Evolutionary conservation across 2,113 vertebrate genomes (phyloP).

Genomic region (Leptosomus discolor): DNA sequence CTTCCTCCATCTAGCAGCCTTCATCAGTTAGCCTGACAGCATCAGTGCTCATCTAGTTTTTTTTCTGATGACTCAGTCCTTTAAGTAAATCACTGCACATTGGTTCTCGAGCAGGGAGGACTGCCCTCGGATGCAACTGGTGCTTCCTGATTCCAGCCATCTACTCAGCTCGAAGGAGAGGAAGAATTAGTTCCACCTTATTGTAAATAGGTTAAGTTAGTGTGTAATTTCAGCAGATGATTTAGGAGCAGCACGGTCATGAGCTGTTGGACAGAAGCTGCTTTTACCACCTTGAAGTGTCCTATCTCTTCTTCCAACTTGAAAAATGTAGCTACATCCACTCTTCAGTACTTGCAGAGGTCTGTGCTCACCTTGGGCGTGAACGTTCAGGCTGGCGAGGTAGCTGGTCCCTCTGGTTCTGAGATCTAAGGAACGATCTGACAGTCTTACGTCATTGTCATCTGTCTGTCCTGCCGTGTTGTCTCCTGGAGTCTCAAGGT

Average conservation of each 20-base stretch:
- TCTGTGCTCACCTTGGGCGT: not conserved
- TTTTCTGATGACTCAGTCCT: not conserved
- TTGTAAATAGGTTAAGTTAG: not conserved
- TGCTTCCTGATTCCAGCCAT: not conserved
- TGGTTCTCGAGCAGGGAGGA: not conserved
- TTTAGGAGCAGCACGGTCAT: not conserved
- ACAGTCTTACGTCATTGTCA: not conserved
- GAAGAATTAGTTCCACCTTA: no score
- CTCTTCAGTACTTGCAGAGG: not conserved
- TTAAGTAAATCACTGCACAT: no score
- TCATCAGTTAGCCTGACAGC: not conserved
- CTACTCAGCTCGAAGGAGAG: not conserved
- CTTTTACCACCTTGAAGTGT: accelerated
- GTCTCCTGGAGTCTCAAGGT: not conserved
- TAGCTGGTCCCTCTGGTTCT: not conserved
- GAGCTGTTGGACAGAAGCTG: not conserved
- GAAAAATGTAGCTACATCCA: not conserved
- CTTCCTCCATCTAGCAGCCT: not conserved
- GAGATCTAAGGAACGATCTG: not conserved
- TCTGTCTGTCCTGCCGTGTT: not conserved
- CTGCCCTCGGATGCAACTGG: not conserved
- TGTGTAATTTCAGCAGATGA: not conserved
- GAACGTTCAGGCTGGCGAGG: not conserved
- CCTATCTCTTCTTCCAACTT: no score
- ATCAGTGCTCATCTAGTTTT: accelerated